A percentile compares a stretch with the other conserved stretches of the same genome.
Evolutionary conservation across 2,113 vertebrate genomes (phyloP).

Genomic region (Smithornis capensis): DNA sequence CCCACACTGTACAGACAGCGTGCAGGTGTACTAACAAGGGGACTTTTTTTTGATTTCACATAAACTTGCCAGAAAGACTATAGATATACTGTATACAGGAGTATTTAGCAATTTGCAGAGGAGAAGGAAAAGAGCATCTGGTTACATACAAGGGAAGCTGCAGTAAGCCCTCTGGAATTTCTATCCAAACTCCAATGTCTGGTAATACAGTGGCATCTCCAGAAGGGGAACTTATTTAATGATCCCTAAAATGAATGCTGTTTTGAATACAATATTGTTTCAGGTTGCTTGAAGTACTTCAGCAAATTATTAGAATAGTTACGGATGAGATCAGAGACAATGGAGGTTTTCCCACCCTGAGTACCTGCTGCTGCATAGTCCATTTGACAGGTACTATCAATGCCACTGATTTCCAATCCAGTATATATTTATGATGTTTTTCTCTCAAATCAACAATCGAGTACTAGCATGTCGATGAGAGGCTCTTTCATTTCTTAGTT

Average conservation of each 20-base stretch:
- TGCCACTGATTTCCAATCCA: background rate
- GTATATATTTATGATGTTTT: background rate
- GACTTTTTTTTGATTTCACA: background rate
- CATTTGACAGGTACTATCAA: background rate
- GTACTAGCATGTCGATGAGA: background rate
- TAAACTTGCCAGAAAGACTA: background rate
- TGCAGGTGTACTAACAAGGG: fast-evolving
- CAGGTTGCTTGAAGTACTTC: background rate
- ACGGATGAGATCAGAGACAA: background rate
- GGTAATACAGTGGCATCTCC: background rate
- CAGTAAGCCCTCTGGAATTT: background rate
- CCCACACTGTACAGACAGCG: background rate
- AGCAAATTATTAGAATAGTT: background rate
- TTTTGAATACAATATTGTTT: background rate
- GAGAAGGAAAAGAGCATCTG: background rate
- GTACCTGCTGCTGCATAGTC: background rate
- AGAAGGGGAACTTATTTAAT: background rate
- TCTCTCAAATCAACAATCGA: background rate
- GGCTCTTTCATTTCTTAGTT: background rate
- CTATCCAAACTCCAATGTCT: background rate
- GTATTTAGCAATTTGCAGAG: background rate
- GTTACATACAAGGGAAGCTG: background rate
- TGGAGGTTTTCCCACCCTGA: background rate
- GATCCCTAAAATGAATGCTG: fast-evolving
- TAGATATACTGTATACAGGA: background rate